Conservation (phyloP, 2,113 vertebrate species). For the Rhineura floridana region DNA sequence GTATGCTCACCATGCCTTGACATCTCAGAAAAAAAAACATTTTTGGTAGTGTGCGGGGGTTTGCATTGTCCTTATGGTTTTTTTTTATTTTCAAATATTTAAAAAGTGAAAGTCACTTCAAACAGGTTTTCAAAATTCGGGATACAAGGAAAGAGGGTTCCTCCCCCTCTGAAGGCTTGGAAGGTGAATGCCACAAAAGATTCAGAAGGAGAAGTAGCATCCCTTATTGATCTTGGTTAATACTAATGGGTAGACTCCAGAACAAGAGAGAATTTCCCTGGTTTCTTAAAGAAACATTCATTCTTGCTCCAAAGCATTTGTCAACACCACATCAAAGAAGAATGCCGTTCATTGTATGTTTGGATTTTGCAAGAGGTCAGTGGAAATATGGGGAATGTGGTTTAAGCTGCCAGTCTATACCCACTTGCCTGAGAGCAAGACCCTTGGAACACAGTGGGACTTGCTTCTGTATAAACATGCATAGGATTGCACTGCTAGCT, state of each 20-base stretch:
- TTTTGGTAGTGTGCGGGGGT: neutral
- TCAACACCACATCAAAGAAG: constrained; percentile 24
- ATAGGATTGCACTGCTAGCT: too few relatives aligned
- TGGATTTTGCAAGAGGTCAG: neutral
- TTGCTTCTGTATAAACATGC: too few relatives aligned
- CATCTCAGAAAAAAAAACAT: constrained; percentile 1
- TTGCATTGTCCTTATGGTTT: neutral
- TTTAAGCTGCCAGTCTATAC: too few relatives aligned
- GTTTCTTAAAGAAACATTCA: neutral
- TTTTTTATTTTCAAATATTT: neutral
- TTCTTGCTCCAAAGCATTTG: accelerated
- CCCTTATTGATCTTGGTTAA: constrained; percentile 24
- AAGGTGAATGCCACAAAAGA: constrained; percentile 10
- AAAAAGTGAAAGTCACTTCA: neutral
- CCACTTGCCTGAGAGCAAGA: too few relatives aligned
- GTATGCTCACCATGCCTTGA: neutral
- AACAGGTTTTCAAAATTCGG: neutral
- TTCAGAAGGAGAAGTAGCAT: constrained; percentile 4
- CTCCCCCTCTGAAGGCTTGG: too few relatives aligned
- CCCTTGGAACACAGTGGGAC: too few relatives aligned
- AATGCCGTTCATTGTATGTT: accelerated
- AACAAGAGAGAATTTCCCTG: constrained; percentile 13
- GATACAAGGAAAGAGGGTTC: constrained; percentile 16
- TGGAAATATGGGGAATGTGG: too few relatives aligned
- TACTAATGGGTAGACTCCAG: constrained; percentile 22